Evolutionary conservation across 1,140 invertebrate species (phyloP), one percentile per base, ranked within the genome.

Genomic region (Maconellicoccus hirsutus): DNA sequence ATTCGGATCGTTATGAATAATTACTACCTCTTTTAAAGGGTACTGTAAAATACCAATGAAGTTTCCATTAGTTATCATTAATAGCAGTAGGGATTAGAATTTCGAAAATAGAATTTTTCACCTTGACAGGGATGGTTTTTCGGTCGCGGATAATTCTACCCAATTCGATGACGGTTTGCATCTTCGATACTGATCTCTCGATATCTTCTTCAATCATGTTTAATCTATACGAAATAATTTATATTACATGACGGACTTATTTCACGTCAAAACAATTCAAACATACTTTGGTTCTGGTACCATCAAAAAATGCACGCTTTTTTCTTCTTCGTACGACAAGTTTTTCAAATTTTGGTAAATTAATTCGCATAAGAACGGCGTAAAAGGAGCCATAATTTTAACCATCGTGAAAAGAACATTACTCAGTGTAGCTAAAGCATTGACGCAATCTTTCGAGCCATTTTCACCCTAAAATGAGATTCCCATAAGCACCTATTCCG

Each of bases 151-250:
- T 82, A 10, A 98, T 86, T 74, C 98, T 84, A 6, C 95, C 96
- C 2, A 98, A 79, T 79, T 98, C 96, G 74, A 99, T 93, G 8
- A 98, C 90, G 21, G 86, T 87, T 82, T 99, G 96, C 95, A 99
- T 98, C 74, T 87, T 82, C 38, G 86, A 83, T 0, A 99, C 94
- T 70, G 94, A 89, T 72, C 86, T 83, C 81, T 99, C 98, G 72
- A 98, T 97, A 33, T 88, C 83, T 73, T 83, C 83, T 79, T 98
- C 86, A 66, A 99, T 96, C 8, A 96, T 81, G 66, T 84, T 78
- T 4, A 82, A 75, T 74, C 86, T 83, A 72, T n/a, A 74, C 70
- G 71, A 39, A 72, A 39, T 52, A 61, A 70, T 59, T 71, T 23
- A 70, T 69, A 26, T n/a, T n/a, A n/a, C n/a, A n/a, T n/a, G n/a